Percentiles rank a stretch among this genome's conserved stretches.
These are phyloP conservation scores for Epizoanthus illoricatus DNA, from an alignment of 92 coral and sea anemone species.

Conservation along the genomic window DNA sequence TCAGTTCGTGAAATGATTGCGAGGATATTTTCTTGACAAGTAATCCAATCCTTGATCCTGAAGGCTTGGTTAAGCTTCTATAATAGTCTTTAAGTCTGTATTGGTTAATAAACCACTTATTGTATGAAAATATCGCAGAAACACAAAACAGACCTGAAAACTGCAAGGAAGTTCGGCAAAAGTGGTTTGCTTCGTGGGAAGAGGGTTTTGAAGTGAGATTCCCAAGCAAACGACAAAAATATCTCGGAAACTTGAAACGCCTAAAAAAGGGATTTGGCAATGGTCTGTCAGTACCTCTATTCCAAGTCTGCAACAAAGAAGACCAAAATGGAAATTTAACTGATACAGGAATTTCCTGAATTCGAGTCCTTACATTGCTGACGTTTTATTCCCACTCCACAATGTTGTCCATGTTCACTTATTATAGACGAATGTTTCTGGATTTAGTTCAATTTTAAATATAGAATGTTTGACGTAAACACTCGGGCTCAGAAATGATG, in stretches of 20 bases:
- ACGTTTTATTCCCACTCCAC: not conserved
- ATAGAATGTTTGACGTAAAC: not conserved
- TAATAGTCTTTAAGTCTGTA: slow-evolving; percentile 18
- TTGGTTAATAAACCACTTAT: not conserved
- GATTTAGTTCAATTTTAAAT: slow-evolving; percentile 6
- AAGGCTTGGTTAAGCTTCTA: not conserved
- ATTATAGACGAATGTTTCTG: not conserved
- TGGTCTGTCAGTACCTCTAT: slow-evolving; percentile 24
- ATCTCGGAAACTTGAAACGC: slow-evolving; percentile 39
- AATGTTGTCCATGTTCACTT: not conserved
- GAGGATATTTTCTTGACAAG: not conserved
- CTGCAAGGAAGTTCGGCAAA: not conserved
- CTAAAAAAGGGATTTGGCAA: slow-evolving; percentile 22
- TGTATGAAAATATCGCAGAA: slow-evolving; percentile 7
- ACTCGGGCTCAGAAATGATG: not conserved
- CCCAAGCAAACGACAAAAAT: slow-evolving; percentile 19
- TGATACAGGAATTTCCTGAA: slow-evolving; percentile 7
- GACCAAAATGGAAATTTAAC: slow-evolving; percentile 21
- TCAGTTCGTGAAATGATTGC: too few relatives aligned
- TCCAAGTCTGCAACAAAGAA: not conserved
- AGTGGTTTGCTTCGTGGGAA: slow-evolving; percentile 1
- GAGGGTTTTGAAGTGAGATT: not conserved
- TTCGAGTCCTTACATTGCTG: slow-evolving; percentile 19
- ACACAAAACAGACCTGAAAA: not conserved
- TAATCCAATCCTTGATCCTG: not conserved